These are phyloP conservation scores for Ennomos quercinarius DNA, from an alignment of 2,888 invertebrate species.

Conservation along the genomic window DNA sequence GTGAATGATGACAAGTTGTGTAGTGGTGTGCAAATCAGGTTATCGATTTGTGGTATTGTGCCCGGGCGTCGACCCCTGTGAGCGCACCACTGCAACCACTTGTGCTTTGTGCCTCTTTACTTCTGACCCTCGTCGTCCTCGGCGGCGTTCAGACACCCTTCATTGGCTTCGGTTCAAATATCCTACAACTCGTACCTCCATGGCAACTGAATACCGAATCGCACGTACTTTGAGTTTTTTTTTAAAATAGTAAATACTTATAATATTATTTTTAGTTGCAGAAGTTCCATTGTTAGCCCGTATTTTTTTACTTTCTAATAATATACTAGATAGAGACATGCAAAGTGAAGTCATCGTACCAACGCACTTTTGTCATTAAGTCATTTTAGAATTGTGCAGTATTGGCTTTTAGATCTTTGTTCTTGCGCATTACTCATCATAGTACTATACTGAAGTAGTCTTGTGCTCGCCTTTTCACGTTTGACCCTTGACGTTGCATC, in stretches of 20 bases:
- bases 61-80: constrained; percentile 73
- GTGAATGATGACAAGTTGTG: constrained; percentile 69
- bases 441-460: not conserved
- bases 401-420: constrained; percentile 1
- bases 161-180: constrained; percentile 32
- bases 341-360: constrained; percentile 5
- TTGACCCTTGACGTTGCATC: not conserved
- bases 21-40: constrained; percentile 74
- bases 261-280: too few relatives aligned
- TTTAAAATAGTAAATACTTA: too few relatives aligned
- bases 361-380: constrained; percentile 11
- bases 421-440: not conserved
- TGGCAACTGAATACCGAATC: not conserved
- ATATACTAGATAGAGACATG: constrained; percentile 1
- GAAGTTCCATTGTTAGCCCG: too few relatives aligned
- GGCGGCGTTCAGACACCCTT: constrained; percentile 29
- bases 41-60: constrained; percentile 77
- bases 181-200: constrained; percentile 15
- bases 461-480: not conserved
- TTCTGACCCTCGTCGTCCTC: constrained; percentile 42
- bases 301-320: not conserved
- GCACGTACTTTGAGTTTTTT: not conserved
- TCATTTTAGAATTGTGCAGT: constrained; percentile 3
- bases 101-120: constrained; percentile 33
- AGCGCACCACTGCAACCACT: constrained; percentile 45